Percentiles rank a stretch among this genome's conserved stretches.
Evolutionary conservation across 2,113 vertebrate genomes (phyloP).

Genomic region (Chaetura pelagica): DNA sequence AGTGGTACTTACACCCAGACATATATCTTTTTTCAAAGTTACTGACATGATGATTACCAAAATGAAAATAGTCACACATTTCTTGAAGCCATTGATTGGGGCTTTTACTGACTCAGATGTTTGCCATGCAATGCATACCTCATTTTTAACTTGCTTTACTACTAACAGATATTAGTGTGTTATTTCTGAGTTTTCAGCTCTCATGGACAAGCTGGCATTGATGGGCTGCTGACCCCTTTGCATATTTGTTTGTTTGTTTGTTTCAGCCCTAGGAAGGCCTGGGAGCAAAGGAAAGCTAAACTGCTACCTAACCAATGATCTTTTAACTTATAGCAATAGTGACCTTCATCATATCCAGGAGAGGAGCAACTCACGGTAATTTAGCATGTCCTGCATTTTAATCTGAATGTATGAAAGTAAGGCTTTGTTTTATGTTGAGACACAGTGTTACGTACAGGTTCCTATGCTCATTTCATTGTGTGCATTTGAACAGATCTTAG

Average conservation of each 20-base stretch:
- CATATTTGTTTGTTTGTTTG: neutral
- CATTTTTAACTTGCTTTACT: neutral
- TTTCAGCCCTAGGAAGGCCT: neutral
- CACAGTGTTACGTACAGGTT: fast-evolving
- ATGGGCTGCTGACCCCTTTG: neutral
- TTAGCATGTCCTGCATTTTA: neutral
- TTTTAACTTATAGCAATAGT: neutral
- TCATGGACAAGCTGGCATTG: constrained; percentile 19
- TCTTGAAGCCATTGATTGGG: neutral
- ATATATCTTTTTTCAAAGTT: neutral
- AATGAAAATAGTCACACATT: neutral
- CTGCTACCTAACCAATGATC: neutral
- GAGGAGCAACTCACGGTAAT: neutral
- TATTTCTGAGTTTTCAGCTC: neutral
- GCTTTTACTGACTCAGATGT: neutral
- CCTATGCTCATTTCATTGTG: neutral
- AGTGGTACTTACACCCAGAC: neutral
- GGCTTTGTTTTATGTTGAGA: neutral
- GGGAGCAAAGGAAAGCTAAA: neutral
- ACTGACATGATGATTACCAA: neutral
- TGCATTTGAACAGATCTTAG: neutral
- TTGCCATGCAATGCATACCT: neutral
- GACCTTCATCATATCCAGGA: neutral
- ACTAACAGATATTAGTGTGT: neutral
- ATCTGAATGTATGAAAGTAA: neutral